Base-by-base conservation (phyloP, 2,113 vertebrate genomes). In the Manacus vitellinus region DNA sequence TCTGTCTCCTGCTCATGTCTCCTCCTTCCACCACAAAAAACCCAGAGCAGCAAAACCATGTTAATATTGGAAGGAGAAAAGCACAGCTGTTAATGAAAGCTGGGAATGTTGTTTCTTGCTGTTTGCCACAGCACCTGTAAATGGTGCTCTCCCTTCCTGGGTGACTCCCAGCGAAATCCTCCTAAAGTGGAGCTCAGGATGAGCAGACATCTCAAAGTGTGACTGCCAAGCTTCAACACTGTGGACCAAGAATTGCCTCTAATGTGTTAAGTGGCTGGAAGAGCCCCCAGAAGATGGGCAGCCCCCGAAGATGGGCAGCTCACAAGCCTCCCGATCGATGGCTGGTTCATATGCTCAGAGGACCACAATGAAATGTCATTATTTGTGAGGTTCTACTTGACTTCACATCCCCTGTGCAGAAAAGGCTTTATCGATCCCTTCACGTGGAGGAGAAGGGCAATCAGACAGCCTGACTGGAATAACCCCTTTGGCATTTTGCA, bases 301-400 rank as follows among this genome's bases (percentile, higher is more conserved):
- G 86, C n/a, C 72, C 54, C 86, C 39, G 56, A 85, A 88, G 84
- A 72, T 12, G 82, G 83, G 95, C 79, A 56, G 90, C 46, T 4
- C 80, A 14, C 27, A 12, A 74, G 94, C 59, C n/a, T 94, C 54
- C 62, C 77, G 83, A 99, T 99, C 98, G 97, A 99, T 99, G 98
- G 97, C 97, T 72, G 97, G 94, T 98, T 98, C 98, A 83, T 94
- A 96, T 39, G 98, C 97, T 93, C 96, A 47, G 52, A 97, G 95
- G 80, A 76, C 89, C 92, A 65, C 98, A 98, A 99, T 98, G 98
- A 99, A 98, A 98, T 95, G 97, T 97, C 98, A 99, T 99, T 98
- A 99, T 99, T 98, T 97, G 98, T 96, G 97, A 98, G 98, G 98
- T 98, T 99, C 98, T 98, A 98, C 99, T 99, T 98, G 98, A 98